Evolutionary conservation across 1,140 invertebrate genomes (phyloP), one percentile per base, ranked within the genome.

Genomic region (Leptinotarsa lineolata): DNA sequence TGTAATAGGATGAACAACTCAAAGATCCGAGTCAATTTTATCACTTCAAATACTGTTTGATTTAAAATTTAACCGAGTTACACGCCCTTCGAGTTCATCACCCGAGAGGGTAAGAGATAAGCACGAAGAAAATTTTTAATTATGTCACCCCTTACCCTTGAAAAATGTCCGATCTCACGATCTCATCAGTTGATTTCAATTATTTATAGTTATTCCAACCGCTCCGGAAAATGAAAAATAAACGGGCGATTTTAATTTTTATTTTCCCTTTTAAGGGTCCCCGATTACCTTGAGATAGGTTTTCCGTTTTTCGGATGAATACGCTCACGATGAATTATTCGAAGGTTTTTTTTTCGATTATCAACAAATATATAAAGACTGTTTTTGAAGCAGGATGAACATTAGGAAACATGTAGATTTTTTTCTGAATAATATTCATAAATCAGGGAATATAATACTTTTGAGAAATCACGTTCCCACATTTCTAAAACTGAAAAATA

Each of bases 231-330:
- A 71, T 71, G 69, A 63, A 63, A 71, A 71, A 71, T 71, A 63
- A 71, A 71, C 60, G 69, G 69, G 24, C 44, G 44, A 24, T 71
- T 71, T 61, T 71, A 71, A 71, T 71, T 71, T 71, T 71, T 71
- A 30, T 63, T 61, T 71, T 44, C 69, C 69, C 20, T 30, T 21
- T 68, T 20, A 20, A 24, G 20, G 24, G 61, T 22, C 20, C 11
- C 61, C 24, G 21, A 63, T 63, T 63, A 63, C 61, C 24, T 63
- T 24, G 16, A 18, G 48, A 54, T 54, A 54, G 15, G 48, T 54
- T 18, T 8, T 54, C 16, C n/a, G 48, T 54, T n/a, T 54, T 3
- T 16, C 16, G n/a, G 48, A 15, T 54, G 48, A n/a, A 15, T 54
- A 54, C 48, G 48, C n/a, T 54, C 16, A 39, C 30, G 8, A 39